A percentile compares a stretch with the other conserved stretches of the same genome.
phyloP scores from a whole-genome alignment of 2,797 vertebrate genomes.

The Bryconaethiops microstoma region DNA sequence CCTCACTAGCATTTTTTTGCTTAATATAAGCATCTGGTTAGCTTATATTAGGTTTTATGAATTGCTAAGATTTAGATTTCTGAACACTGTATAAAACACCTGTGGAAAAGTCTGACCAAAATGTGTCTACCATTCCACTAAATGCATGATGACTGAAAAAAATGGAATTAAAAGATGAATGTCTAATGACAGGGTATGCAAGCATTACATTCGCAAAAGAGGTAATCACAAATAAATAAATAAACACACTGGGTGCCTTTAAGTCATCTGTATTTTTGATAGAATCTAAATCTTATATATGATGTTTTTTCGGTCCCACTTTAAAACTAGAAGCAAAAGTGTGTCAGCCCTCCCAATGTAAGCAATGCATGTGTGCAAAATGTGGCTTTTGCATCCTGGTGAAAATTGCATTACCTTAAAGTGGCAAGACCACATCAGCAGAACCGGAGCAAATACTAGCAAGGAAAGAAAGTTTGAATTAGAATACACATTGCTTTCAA shows the following conservation, averaged over 20 bases:
- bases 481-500: not conserved
- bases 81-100: too few relatives aligned
- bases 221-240: not conserved
- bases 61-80: too few relatives aligned
- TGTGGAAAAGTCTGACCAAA: too few relatives aligned
- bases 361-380: not conserved
- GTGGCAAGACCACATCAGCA: slow-evolving; percentile 51
- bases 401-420: slow-evolving; percentile 48
- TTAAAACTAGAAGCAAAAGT: not conserved
- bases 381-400: not conserved
- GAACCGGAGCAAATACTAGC: slow-evolving; percentile 42
- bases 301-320: not conserved
- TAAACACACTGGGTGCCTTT: not conserved
- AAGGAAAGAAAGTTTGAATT: slow-evolving; percentile 19
- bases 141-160: not conserved
- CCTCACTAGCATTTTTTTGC: too few relatives aligned
- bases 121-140: too few relatives aligned
- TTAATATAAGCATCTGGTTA: too few relatives aligned
- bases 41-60: too few relatives aligned
- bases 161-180: not conserved
- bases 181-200: not conserved
- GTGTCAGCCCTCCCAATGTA: not conserved
- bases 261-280: not conserved
- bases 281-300: not conserved
- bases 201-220: not conserved